Base-by-base conservation (phyloP, 2,888 invertebrate species). In the Tenthredo amoena region DNA sequence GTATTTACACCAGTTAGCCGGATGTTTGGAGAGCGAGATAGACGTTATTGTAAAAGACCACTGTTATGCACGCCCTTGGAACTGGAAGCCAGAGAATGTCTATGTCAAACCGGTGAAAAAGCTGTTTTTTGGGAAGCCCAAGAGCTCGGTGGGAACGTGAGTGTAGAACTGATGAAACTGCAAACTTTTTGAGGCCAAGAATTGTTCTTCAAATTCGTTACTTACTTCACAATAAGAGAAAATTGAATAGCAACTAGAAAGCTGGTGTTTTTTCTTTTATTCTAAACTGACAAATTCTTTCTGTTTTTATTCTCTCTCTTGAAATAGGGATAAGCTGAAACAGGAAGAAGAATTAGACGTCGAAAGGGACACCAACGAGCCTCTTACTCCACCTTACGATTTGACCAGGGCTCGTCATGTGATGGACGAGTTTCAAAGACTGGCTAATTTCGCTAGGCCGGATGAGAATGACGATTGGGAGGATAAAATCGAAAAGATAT, bases 351-450 rank as follows among this genome's bases (percentile, higher is more conserved):
- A 91, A 84, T 86, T 95, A 50, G 95, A 96, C 89, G 92, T 95
- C 7, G 94, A 94, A 76, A 92, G 87, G 15, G 86, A 93, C 37
- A 91, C 91, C 10, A 91, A 92, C 76, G 93, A 94, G 71, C 90
- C 93, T 0, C 92, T 93, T 31, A 91, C 93, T 85, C 94, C 95
- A 0, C 94, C 95, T 2, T 96, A 95, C 89, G 96, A 97, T 93
- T 93, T 94, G 68, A 93, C 92, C 6, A 95, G 95, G 88, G 95
- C 96, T 1, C 95, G 94, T 79, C 94, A 94, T 87, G 90, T 95
- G n/a, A 97, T 97, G 96, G 96, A 95, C 84, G 97, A 97, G 90
- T 96, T 96, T 91, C 96, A 96, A 86, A 94, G 95, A 50, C 95
- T 96, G 88, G 95, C 96, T 0, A 95, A 94, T 87, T 95, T 95